phyloP scores from a whole-genome alignment of 2,888 invertebrate species.

The Agrochola lychnidis region DNA sequence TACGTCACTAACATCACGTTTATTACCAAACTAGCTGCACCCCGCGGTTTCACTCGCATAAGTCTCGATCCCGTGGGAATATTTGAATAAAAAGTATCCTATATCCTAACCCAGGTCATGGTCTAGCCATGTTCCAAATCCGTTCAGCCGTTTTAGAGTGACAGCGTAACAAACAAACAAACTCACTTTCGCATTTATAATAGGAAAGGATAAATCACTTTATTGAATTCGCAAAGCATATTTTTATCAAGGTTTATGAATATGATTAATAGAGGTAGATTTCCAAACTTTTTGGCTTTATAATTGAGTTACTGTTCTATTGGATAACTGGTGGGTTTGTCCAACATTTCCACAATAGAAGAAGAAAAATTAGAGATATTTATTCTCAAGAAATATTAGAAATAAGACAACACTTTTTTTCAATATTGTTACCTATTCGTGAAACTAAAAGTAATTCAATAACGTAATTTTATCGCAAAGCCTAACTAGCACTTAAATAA shows the following conservation, averaged over 20 bases:
- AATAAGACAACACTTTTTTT: background rate
- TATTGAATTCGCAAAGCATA: slow-evolving; percentile 8
- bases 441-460: background rate
- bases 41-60: no score
- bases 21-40: background rate
- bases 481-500: background rate
- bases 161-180: no score
- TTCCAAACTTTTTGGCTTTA: background rate
- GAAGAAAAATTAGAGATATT: background rate
- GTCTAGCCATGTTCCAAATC: no score
- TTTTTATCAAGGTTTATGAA: background rate
- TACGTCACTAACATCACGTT: background rate
- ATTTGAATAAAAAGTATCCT: no score
- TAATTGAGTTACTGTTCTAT: background rate
- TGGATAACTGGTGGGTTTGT: background rate
- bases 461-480: background rate
- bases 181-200: no score
- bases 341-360: background rate
- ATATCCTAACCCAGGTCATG: no score
- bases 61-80: no score
- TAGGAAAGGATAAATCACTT: background rate
- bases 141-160: no score
- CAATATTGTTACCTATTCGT: background rate
- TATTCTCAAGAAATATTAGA: background rate
- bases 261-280: background rate